Base-by-base conservation (phyloP, 2,113 vertebrate genomes). In the Monopterus albus region DNA sequence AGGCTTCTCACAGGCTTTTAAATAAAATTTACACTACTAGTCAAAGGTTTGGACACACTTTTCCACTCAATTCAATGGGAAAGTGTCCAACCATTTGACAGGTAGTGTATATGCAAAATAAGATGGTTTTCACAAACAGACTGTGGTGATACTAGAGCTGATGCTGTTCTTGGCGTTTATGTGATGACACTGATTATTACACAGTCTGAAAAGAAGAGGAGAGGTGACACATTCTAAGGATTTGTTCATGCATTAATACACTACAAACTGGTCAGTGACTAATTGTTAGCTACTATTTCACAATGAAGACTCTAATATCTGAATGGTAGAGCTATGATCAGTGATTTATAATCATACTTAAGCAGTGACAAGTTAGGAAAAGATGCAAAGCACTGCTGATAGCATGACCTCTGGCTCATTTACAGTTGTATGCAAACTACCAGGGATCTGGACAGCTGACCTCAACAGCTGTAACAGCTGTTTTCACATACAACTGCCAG, bases 341-440 rank as follows among this genome's bases (percentile, higher is more conserved):
- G n/a, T n/a, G n/a, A n/a, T n/a, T 47, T 1, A 13, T 33, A 20
- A 18, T 2, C 9, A 39, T 64, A 25, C 23, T 18, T 2, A 36
- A 39, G 25, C 18, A 26, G 42, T 33, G 9, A n/a, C n/a, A n/a
- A n/a, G n/a, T n/a, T n/a, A n/a, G n/a, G n/a, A n/a, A n/a, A n/a
- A 3, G 36, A 82, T 72, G 39, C 69, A 81, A 81, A 71, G 35
- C 7, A 13, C 2, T 10, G 7, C 31, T n/a, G 52, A 82, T 74
- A 33, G 2, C 38, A 60, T 82, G 60, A 31, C 33, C 17, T 52
- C 63, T 25, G 38, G 42, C 29, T 72, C 35, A 73, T 85, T 84
- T 82, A 58, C 66, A 85, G 78, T 14, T 78, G 29, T 17, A 81
- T 85, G 83, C 67, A 85, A 79, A 81, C 29, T 35, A 1, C 6